Percentiles rank a stretch among this genome's conserved stretches.
phyloP scores from a whole-genome alignment of 2,888 invertebrate species.

The Myathropa florea region DNA sequence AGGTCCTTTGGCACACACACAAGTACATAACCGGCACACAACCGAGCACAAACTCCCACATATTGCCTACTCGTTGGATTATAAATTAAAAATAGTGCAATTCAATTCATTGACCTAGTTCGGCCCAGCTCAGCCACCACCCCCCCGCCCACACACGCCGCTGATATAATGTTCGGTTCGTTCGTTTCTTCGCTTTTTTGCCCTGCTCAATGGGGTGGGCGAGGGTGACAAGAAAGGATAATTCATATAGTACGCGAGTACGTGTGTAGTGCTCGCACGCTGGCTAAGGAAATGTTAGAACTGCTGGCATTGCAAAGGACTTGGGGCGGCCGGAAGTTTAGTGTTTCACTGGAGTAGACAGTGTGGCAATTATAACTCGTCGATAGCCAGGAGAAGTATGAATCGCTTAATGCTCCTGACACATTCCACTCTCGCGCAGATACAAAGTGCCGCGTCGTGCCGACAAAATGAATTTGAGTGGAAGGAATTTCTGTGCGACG shows the following conservation, averaged over 20 bases:
- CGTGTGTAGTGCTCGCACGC: background rate
- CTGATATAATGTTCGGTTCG: slow-evolving; percentile 42
- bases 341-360: slow-evolving; percentile 68
- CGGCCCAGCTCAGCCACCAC: background rate
- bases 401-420: slow-evolving; percentile 66
- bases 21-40: background rate
- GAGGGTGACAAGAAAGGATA: slow-evolving; percentile 42
- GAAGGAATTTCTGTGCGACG: background rate
- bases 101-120: slow-evolving; percentile 71
- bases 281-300: slow-evolving; percentile 50
- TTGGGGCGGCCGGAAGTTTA: slow-evolving; percentile 59
- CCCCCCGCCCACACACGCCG: background rate
- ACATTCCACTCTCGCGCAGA: slow-evolving; percentile 40
- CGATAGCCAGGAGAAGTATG: slow-evolving; percentile 68
- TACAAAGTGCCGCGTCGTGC: slow-evolving; percentile 1
- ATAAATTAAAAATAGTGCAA: slow-evolving; percentile 71
- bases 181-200: slow-evolving; percentile 3
- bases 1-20: slow-evolving; percentile 42
- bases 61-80: slow-evolving; percentile 63
- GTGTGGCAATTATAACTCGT: slow-evolving; percentile 66
- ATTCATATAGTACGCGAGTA: slow-evolving; percentile 49
- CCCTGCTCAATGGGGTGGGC: slow-evolving; percentile 15
- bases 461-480: slow-evolving; percentile 36
- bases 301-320: slow-evolving; percentile 45
- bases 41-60: slow-evolving; percentile 25